Percentiles rank a stretch among this genome's conserved stretches.
Conservation (phyloP, 1,140 invertebrate species). For the Ips typographus region DNA sequence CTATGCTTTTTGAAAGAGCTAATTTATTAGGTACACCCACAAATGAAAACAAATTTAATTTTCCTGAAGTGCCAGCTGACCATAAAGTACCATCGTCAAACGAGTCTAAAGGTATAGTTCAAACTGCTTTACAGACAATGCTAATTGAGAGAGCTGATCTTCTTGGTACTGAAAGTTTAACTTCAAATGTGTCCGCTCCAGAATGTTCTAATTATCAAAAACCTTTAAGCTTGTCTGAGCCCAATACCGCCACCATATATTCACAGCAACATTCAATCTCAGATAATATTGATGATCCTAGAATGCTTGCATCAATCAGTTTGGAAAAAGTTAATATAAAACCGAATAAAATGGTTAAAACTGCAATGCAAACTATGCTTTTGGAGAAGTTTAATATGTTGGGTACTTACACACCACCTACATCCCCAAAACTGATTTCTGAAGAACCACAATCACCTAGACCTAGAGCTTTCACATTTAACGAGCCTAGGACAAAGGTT, state of each 20-base stretch:
- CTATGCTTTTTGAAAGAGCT: constrained; percentile 56
- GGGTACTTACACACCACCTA: constrained; percentile 46
- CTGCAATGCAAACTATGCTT: constrained; percentile 51
- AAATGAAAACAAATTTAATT: not conserved
- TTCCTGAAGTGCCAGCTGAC: too few species aligned
- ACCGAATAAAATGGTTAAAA: constrained; percentile 46
- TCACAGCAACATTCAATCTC: not conserved
- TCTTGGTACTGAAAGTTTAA: constrained; percentile 33
- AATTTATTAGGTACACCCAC: constrained; percentile 38
- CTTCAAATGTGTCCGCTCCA: too few species aligned
- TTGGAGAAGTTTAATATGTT: constrained; percentile 50
- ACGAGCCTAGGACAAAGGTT: constrained; percentile 1
- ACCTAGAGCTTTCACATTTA: constrained; percentile 17
- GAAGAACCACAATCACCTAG: constrained; percentile 4
- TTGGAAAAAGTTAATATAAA: constrained; percentile 37
- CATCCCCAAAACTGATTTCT: constrained; percentile 38
- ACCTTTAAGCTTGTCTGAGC: not conserved
- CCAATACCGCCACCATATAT: not conserved
- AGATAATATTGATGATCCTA: constrained; percentile 33
- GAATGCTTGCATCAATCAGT: constrained; percentile 37
- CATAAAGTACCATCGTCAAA: too few species aligned
- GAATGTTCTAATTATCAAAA: too few species aligned
- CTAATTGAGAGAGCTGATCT: constrained; percentile 50
- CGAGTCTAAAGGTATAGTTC: constrained; percentile 41
- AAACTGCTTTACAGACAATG: constrained; percentile 51